Percentiles rank a stretch among this genome's conserved stretches.
Conservation (phyloP, 2,888 invertebrate genomes). For the Tetragnatha montana region DNA sequence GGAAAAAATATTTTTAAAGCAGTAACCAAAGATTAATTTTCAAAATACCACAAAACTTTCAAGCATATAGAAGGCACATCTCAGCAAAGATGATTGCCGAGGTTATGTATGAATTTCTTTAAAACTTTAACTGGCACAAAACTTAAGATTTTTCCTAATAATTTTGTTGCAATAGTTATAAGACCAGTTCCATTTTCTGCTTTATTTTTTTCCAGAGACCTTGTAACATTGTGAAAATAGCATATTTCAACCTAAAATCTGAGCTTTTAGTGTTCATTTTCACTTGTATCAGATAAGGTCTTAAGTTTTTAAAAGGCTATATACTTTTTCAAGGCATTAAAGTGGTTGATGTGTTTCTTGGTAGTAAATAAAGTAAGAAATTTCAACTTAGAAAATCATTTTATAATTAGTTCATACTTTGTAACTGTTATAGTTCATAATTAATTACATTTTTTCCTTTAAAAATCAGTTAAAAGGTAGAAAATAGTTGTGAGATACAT, state of each 20-base stretch:
- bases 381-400: background rate
- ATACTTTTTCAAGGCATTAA: constrained; percentile 54
- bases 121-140: background rate
- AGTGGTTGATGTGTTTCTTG: constrained; percentile 37
- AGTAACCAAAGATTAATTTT: too few relatives aligned
- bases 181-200: background rate
- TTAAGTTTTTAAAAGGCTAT: constrained; percentile 44
- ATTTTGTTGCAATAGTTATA: background rate
- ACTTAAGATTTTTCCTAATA: background rate
- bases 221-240: too few relatives aligned
- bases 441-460: background rate
- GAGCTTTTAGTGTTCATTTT: constrained; percentile 4
- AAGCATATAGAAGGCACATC: too few relatives aligned
- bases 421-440: background rate
- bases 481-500: background rate
- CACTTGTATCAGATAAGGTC: background rate
- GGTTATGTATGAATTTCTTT: too few relatives aligned
- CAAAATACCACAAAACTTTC: too few relatives aligned
- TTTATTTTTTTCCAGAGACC: too few relatives aligned
- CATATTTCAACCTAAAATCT: background rate
- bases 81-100: too few relatives aligned
- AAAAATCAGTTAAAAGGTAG: background rate
- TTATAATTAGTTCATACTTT: background rate
- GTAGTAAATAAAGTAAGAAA: constrained; percentile 31
- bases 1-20: too few relatives aligned